A percentile compares a stretch with the other conserved stretches of the same genome.
These are phyloP conservation scores for Hemaris fuciformis DNA, from an alignment of 2,888 invertebrate species.

Conservation along the genomic window DNA sequence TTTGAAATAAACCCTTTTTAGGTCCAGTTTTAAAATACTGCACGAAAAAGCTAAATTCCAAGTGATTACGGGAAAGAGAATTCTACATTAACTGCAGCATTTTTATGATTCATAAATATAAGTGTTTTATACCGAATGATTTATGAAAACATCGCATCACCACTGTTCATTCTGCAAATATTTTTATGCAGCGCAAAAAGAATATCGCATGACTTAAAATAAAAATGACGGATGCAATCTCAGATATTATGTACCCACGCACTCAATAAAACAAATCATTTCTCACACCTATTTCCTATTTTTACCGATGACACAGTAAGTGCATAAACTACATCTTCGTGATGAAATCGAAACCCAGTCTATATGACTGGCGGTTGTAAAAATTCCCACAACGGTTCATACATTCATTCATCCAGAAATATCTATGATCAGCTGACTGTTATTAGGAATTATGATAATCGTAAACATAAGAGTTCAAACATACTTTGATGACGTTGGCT, in stretches of 20 bases:
- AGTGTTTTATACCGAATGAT: no score
- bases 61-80: no score
- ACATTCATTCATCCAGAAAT: not conserved
- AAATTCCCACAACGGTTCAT: not conserved
- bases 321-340: no score
- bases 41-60: no score
- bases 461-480: not conserved
- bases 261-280: not conserved
- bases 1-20: no score
- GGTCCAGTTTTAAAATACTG: no score
- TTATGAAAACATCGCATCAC: not conserved
- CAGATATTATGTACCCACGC: not conserved
- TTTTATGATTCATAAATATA: no score
- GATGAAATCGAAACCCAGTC: no score
- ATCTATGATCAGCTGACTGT: no score
- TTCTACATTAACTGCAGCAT: no score
- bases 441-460: not conserved
- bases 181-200: not conserved
- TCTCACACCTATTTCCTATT: not conserved
- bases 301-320: not conserved
- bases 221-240: not conserved
- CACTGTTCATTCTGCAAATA: not conserved
- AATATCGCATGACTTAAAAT: not conserved
- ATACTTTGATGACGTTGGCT: no score
- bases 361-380: not conserved